Evolutionary conservation across 2,113 vertebrate genomes (phyloP), one percentile per base, ranked within the genome.

Genomic region (Poecile atricapillus): DNA sequence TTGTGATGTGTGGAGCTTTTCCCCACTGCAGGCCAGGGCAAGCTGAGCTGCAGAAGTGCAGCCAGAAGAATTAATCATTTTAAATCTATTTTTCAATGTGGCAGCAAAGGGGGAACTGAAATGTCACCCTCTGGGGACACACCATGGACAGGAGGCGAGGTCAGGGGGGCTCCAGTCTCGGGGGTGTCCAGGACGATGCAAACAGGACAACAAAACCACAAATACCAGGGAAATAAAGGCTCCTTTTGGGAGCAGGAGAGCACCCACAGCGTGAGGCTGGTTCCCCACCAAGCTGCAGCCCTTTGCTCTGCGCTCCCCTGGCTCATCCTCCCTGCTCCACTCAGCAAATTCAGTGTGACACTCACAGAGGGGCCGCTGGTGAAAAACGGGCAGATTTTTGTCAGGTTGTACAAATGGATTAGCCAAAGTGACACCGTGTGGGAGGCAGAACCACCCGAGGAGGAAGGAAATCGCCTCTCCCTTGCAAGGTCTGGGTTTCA

Each of bases 381-480:
- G 92, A 78, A 31, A 49, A 87, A 92, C 11, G 25, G 93, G 94
- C 90, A 93, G 79, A 64, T 89, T 90, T 96, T 93, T 96, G 79
- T 96, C 96, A 93, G 96, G 88, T 41, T 95, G 94, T 95, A 93
- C 41, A 92, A 96, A 96, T 83, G 96, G 95, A 97, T 96, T 94
- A 96, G 85, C 93, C 96, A 19, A 90, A 96, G 90, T 96, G 95
- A 93, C 94, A 93, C 18, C 20, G 41, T 7, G 46, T n/a, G 75
- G 88, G 92, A 94, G 88, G 96, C 93, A 96, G 92, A 78, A 75
- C 60, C 90, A 71, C 92, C 90, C 90, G 96, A 94, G 37, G 89
- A 76, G 90, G 92, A 95, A 78, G 83, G 84, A 90, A 97, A 96
- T 92, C 95, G 92, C 93, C 96, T 94, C 78, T 96, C 93, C 92